Base-by-base conservation (phyloP, 2,888 invertebrate species). In the Tuberolachnus salignus region DNA sequence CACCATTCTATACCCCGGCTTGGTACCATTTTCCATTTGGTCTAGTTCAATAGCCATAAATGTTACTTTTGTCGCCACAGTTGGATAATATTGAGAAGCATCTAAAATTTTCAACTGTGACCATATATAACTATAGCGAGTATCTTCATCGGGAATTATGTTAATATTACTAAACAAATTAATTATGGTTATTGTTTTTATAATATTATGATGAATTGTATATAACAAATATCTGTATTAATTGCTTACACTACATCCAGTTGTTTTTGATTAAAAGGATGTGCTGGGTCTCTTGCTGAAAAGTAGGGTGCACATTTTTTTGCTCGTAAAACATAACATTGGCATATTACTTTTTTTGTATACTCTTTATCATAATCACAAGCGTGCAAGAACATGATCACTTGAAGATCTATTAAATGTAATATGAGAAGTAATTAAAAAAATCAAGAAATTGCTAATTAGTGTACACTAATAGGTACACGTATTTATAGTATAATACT, bases 1-100 rank as follows among this genome's bases (percentile, higher is more conserved):
- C 13, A 83, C 81, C 46, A 83, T 81, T 19, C 81, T 81, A 67
- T 82, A 82, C 1, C 83, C 83, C 14, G 82, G 80, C 10, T 81
- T 82, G 4, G 83, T 82, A 23, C 84, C 84, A 16, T 81, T 26
- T 53, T 82, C 82, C 16, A 83, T 57, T 64, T 83, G 82, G 57
- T 82, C 82, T 0, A 82, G 80, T 51, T 83, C 83, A 53, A 82
- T 81, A 9, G 82, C 80, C 84, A 84, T 84, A 21, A 82, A 67
- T n/a, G 82, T 75, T 81, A 83, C 81, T 74, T 83, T 83, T 42
- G 81, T 63, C 26, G 82, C 82, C n/a, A 80, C 72, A n/a, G 81
- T 80, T 23, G 83, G 82, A 53, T 81, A 82, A 80, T 83, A 83
- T 46, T 81, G 78, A 10, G 81, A 80, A 11, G 82, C 67, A 51